These are phyloP conservation scores for Plectrocnemia conspersa DNA, from an alignment of 1,140 invertebrate genomes.

Conservation along the genomic window DNA sequence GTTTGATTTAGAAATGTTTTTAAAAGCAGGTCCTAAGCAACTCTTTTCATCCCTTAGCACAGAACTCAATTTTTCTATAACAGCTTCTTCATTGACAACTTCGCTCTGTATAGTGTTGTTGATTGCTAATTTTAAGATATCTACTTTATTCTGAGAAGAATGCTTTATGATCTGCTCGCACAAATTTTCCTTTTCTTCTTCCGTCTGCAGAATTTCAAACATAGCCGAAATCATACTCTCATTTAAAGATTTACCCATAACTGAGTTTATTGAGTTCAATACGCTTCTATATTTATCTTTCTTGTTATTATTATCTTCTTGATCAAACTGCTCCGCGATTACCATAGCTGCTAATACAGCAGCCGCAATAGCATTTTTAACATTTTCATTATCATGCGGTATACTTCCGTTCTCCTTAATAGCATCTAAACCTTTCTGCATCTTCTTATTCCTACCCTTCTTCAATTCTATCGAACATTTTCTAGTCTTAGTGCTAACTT, in stretches of 20 bases:
- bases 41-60: slow-evolving; percentile 56
- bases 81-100: slow-evolving; percentile 50
- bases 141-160: slow-evolving; percentile 52
- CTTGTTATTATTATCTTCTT: slow-evolving; percentile 48
- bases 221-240: slow-evolving; percentile 48
- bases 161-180: slow-evolving; percentile 51
- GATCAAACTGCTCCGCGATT: slow-evolving; percentile 49
- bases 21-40: slow-evolving; percentile 55
- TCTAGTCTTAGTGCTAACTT: slow-evolving; percentile 36
- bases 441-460: slow-evolving; percentile 26
- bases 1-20: slow-evolving; percentile 54
- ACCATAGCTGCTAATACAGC: slow-evolving; percentile 55
- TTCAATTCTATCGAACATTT: slow-evolving; percentile 30
- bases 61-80: slow-evolving; percentile 56
- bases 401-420: slow-evolving; percentile 38
- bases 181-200: slow-evolving; percentile 48
- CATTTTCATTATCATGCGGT: slow-evolving; percentile 44
- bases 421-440: slow-evolving; percentile 32
- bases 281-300: slow-evolving; percentile 53
- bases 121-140: slow-evolving; percentile 58
- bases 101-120: slow-evolving; percentile 43
- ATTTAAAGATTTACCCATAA: slow-evolving; percentile 46
- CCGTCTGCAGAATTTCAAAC: slow-evolving; percentile 48
- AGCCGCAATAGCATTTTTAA: slow-evolving; percentile 53
- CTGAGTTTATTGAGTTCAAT: slow-evolving; percentile 54